Conservation (phyloP, 2,797 vertebrate species). For the Sebastolobus altivelis region DNA sequence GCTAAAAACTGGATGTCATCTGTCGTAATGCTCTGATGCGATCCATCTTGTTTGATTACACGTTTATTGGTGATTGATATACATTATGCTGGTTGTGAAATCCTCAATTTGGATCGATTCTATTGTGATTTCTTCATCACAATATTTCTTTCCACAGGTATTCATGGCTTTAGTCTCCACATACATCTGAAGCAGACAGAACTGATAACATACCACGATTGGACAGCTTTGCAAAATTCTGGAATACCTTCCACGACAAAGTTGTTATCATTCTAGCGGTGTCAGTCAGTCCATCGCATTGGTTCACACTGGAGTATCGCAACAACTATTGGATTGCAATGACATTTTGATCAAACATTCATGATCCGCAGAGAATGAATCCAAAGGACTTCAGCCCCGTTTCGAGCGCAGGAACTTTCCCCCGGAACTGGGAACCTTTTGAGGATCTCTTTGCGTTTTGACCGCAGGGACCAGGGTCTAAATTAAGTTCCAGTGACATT, state of each 20-base stretch:
- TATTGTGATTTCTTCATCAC: not conserved
- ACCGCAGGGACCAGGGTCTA: no score
- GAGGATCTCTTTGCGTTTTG: no score
- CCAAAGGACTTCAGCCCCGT: not conserved
- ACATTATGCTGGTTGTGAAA: not conserved
- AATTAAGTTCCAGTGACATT: no score
- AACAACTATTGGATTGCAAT: not conserved
- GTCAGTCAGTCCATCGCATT: not conserved
- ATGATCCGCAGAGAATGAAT: not conserved
- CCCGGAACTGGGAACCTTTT: no score
- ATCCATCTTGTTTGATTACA: slow-evolving; percentile 5
- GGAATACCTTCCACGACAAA: not conserved
- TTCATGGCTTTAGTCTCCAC: not conserved
- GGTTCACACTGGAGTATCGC: not conserved
- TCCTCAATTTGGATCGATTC: not conserved
- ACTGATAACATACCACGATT: not conserved
- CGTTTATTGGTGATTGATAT: not conserved
- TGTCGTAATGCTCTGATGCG: not conserved
- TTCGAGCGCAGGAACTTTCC: no score
- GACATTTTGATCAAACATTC: not conserved
- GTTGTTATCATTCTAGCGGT: not conserved
- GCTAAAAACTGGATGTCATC: not conserved
- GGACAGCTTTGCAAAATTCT: not conserved
- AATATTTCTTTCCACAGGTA: not conserved
- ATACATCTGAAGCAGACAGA: not conserved